A percentile compares a stretch with the other conserved stretches of the same genome.
phyloP scores from a whole-genome alignment of 2,888 invertebrate species.

The Himalopsyche tibetana region DNA sequence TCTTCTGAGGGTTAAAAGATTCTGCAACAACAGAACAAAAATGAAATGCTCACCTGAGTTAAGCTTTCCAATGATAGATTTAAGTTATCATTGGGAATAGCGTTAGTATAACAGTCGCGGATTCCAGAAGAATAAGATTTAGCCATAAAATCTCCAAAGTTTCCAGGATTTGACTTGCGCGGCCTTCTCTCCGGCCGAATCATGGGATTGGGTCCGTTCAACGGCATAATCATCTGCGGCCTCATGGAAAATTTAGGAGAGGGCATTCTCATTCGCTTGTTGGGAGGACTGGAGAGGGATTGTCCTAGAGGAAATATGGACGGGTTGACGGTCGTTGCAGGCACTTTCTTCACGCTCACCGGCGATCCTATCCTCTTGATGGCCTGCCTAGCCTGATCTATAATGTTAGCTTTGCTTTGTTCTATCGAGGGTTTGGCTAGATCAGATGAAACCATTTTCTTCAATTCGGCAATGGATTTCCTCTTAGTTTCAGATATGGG shows the following conservation, averaged over 20 bases:
- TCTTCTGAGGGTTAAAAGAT: neutral
- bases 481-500: constrained; percentile 51
- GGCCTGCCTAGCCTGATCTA: constrained; percentile 54
- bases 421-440: constrained; percentile 31
- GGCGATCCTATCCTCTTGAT: constrained; percentile 61
- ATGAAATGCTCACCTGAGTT: constrained; percentile 71
- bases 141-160: constrained; percentile 62
- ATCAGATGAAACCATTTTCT: constrained; percentile 49
- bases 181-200: constrained; percentile 47
- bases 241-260: constrained; percentile 9
- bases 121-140: constrained; percentile 37
- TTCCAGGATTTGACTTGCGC: constrained; percentile 60
- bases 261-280: constrained; percentile 51
- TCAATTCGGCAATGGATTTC: constrained; percentile 47
- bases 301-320: neutral
- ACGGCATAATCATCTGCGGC: constrained; percentile 18
- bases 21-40: neutral
- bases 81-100: constrained; percentile 71
- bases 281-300: constrained; percentile 66
- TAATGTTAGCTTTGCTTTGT: constrained; percentile 54
- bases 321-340: constrained; percentile 1
- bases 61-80: constrained; percentile 75
- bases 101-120: constrained; percentile 55
- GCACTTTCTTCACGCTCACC: constrained; percentile 57
- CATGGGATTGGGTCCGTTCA: constrained; percentile 34